A percentile compares a stretch with the other conserved stretches of the same genome.
Conservation (phyloP, 1,140 invertebrate genomes). For the Drosophila setifemur region DNA sequence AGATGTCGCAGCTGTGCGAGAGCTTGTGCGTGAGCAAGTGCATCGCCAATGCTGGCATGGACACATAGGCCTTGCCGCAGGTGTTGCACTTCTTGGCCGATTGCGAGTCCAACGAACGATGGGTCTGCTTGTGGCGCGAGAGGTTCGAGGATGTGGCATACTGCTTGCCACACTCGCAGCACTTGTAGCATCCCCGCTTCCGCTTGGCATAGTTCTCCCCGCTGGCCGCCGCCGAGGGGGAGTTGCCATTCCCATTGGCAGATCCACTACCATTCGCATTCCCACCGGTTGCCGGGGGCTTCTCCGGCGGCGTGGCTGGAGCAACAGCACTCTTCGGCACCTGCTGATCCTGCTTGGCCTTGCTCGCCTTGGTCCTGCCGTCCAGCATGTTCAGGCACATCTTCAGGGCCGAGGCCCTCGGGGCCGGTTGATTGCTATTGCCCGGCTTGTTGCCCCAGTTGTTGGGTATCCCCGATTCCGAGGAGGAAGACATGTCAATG, state of each 20-base stretch:
- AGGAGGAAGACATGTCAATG: constrained; percentile 81
- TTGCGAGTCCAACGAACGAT: constrained; percentile 95
- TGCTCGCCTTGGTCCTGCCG: constrained; percentile 81
- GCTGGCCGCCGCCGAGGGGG: constrained; percentile 18
- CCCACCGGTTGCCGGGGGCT: neutral
- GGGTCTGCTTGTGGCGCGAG: constrained; percentile 98
- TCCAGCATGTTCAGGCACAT: constrained; percentile 75
- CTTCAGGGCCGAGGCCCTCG: constrained; percentile 57
- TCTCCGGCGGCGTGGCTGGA: neutral
- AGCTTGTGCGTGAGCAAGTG: constrained; percentile 96
- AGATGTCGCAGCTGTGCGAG: constrained; percentile 95
- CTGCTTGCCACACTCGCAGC: constrained; percentile 96
- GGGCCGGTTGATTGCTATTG: constrained; percentile 27
- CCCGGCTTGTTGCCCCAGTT: constrained; percentile 54
- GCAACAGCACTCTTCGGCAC: constrained; percentile 16
- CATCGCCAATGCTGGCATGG: constrained; percentile 98
- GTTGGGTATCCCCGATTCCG: constrained; percentile 82
- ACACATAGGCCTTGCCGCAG: constrained; percentile 98
- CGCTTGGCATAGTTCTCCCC: constrained; percentile 87
- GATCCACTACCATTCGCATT: too few species aligned
- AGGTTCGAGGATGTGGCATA: constrained; percentile 98
- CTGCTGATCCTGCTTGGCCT: constrained; percentile 60
- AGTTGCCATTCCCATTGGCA: too few species aligned
- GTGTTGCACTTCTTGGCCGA: constrained; percentile 96
- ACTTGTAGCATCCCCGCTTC: constrained; percentile 89